Evolutionary conservation across 2,888 invertebrate genomes (phyloP), one percentile per base, ranked within the genome.

Genomic region (Caenorhabditis angaria): DNA sequence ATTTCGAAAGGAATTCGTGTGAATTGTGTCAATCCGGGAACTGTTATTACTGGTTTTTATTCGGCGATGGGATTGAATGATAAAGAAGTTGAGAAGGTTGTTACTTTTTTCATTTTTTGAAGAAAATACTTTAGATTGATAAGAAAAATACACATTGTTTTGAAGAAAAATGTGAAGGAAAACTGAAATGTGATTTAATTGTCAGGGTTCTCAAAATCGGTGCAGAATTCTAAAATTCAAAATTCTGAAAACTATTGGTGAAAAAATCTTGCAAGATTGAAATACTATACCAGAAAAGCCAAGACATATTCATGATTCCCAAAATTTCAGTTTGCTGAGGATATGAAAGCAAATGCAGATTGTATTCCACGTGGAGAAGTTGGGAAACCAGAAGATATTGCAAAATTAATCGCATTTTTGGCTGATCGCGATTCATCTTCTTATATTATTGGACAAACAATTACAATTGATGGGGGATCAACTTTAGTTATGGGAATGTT

Each of bases 361-460:
- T 65, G 65, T 22, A 32, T 70, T 27, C 70, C 70, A 14, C n/a
- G 12, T 4, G 53, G 59, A 12, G 32, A 47, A 47, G 41, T 28
- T 22, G 70, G 59, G 14, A 6, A 27, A 2, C 70, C 70, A 2
- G 55, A 62, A 27, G 70, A 70, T 22, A 55, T 70, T 41, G 70
- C 70, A 3, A 50, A 54, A 10, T 10, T 70, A 18, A 63, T 70
- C 10, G 53, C 58, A n/a, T 70, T 70, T 35, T 53, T 70, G 55
- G 70, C 70, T 3, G 70, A 70, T 55, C 58, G 70, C 0, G 53
- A 55, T 8, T 12, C 29, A 0, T 70, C 70, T 14, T 62, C 59
- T 6, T 70, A 53, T 32, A 70, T 70, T 22, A 27, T 70, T 22
- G 70, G 70, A n/a, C 64, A 70, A 32, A 61, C 70, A 18, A 65